phyloP scores from a whole-genome alignment of 2,797 vertebrate species.

The Limnodromus scolopaceus region DNA sequence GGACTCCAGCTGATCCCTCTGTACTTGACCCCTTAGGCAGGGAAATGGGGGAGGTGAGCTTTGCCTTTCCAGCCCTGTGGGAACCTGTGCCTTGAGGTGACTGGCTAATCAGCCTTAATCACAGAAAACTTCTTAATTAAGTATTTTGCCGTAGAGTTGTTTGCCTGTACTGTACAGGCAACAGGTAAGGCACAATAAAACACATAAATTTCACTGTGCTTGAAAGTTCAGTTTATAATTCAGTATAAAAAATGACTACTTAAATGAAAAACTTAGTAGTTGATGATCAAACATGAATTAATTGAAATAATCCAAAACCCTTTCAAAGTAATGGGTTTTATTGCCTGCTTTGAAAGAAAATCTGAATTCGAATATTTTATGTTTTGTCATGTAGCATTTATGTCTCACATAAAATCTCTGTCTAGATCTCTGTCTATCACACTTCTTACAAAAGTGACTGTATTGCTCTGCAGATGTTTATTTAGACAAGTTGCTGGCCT shows the following conservation, averaged over 20 bases:
- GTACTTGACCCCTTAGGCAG: not conserved
- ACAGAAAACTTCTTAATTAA: conserved; percentile 15
- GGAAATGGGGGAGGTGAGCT: not conserved
- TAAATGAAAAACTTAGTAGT: not conserved
- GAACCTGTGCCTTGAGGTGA: not conserved
- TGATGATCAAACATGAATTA: conserved; percentile 1
- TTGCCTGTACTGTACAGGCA: not conserved
- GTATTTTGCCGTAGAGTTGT: not conserved
- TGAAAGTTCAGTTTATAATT: conserved; percentile 27
- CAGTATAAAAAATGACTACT: not conserved
- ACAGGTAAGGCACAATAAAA: not conserved
- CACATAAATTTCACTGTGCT: not conserved
- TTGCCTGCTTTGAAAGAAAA: not conserved
- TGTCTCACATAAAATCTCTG: not conserved
- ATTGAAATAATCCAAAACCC: not conserved
- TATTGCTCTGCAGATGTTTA: not conserved
- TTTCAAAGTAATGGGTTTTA: not conserved
- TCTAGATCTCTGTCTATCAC: not conserved
- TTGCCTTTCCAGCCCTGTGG: not conserved
- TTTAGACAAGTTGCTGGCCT: not conserved
- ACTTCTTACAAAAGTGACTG: not conserved
- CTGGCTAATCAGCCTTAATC: not conserved
- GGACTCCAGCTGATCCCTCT: not conserved
- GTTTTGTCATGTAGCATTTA: not conserved
- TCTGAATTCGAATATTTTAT: not conserved